These are phyloP conservation scores for Agrypnia vestita DNA, from an alignment of 1,140 invertebrate species.

Conservation along the genomic window DNA sequence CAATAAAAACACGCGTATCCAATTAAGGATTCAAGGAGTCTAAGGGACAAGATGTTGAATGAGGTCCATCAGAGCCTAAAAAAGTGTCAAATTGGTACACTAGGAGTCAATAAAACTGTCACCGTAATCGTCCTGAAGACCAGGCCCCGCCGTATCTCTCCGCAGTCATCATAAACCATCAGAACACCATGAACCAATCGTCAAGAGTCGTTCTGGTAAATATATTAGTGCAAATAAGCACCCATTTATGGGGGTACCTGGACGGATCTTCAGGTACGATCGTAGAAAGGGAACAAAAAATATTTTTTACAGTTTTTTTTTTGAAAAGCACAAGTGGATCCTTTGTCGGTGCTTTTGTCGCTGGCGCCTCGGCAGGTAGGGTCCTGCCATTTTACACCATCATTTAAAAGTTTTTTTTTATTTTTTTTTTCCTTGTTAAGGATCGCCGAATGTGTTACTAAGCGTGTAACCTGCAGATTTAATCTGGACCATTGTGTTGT, in stretches of 20 bases:
- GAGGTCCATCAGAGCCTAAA: no score
- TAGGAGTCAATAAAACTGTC: background rate
- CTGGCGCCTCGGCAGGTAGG: background rate
- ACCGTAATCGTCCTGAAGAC: background rate
- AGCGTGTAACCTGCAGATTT: no score
- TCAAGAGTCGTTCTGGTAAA: background rate
- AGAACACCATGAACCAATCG: background rate
- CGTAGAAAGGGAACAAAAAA: no score
- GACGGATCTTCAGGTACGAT: no score
- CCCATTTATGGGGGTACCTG: background rate
- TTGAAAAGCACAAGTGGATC: background rate
- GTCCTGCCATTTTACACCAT: background rate
- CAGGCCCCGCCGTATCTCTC: background rate
- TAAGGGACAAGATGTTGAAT: no score
- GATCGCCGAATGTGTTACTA: no score
- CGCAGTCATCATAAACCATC: conserved; percentile 1
- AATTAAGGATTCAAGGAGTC: no score
- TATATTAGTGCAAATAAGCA: background rate
- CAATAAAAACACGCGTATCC: no score
- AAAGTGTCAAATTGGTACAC: no score
- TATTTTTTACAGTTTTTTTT: background rate
- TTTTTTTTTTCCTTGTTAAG: no score
- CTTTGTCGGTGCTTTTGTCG: background rate
- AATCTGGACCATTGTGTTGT: no score
- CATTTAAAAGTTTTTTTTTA: background rate